Base-by-base conservation (phyloP, 2,797 vertebrate genomes). In the Esox lucius region DNA sequence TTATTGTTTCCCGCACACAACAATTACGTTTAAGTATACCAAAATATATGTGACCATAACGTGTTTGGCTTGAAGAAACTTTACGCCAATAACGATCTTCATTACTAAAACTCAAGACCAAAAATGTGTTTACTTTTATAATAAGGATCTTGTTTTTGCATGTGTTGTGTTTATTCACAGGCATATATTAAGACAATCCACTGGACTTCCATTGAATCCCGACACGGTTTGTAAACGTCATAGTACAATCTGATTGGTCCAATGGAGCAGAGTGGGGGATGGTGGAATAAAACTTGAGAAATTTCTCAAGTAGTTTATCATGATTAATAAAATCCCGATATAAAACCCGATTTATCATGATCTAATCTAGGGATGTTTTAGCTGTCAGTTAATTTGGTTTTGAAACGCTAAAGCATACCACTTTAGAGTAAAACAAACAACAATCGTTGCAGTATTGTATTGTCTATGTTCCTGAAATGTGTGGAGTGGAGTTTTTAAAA, bases 341-440 rank as follows among this genome's bases (percentile, higher is more conserved):
- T 9, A 4, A 61, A 22, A 12, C 11, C 9, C 22, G 19, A 61
- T 61, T 24, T 53, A n/a, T 53, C 53, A 13, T 22, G 31, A 53
- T 11, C 17, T n/a, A 17, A 22, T 70, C 3, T 53, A 53, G 48
- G 28, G 5, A 70, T 33, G 11, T n/a, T 70, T 28, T 12, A 19
- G 26, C 28, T 33, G 31, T 31, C 69, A 31, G 26, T 11, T 33
- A n/a, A 53, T n/a, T 28, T 49, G 5, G 11, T 2, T 4, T 2
- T 8, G 3, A 80, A 86, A 84, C 65, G 68, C 73, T 77, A 85
- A 75, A 81, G 16, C 26, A 6, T 56, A 42, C 13, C 12, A 77
- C 56, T 78, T 78, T 66, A 80, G 65, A 62, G 31, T 78, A 85
- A 88, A 84, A 84, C 81, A 84, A 91, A 86, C 81, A 85, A 87